These are phyloP conservation scores for Augochlorella aurata DNA, from an alignment of 2,888 invertebrate genomes.

Conservation along the genomic window DNA sequence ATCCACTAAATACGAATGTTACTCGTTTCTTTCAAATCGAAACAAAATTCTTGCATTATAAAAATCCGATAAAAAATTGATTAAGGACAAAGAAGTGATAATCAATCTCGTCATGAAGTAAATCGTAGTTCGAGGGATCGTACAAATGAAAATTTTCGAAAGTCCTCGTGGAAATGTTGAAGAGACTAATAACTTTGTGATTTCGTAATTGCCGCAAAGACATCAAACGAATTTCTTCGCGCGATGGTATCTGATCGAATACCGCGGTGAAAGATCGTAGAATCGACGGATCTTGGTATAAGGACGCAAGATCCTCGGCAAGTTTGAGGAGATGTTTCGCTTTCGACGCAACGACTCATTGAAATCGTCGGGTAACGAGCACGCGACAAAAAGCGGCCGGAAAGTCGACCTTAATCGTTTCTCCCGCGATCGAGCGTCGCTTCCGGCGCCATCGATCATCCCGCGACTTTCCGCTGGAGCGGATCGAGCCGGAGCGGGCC, in stretches of 20 bases:
- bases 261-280: neutral
- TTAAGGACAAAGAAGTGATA: too few species aligned
- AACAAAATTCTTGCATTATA: too few species aligned
- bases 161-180: too few species aligned
- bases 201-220: neutral
- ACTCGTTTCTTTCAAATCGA: too few species aligned
- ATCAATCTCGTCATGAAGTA: too few species aligned
- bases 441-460: slow-evolving; percentile 63
- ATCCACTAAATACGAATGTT: too few species aligned
- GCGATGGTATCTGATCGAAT: neutral
- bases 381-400: slow-evolving; percentile 19
- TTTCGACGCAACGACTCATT: slow-evolving; percentile 9
- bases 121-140: too few species aligned
- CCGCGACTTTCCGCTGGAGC: slow-evolving; percentile 30
- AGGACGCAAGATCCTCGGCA: neutral
- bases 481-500: neutral
- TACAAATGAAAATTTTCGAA: too few species aligned
- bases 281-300: neutral
- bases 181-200: neutral
- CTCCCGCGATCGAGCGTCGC: slow-evolving; percentile 30
- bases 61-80: too few species aligned
- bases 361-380: slow-evolving; percentile 14
- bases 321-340: neutral
- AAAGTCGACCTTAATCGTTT: slow-evolving; percentile 50
- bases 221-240: neutral